phyloP scores from a whole-genome alignment of 92 coral and sea anemone species.

The Porites evermanni region DNA sequence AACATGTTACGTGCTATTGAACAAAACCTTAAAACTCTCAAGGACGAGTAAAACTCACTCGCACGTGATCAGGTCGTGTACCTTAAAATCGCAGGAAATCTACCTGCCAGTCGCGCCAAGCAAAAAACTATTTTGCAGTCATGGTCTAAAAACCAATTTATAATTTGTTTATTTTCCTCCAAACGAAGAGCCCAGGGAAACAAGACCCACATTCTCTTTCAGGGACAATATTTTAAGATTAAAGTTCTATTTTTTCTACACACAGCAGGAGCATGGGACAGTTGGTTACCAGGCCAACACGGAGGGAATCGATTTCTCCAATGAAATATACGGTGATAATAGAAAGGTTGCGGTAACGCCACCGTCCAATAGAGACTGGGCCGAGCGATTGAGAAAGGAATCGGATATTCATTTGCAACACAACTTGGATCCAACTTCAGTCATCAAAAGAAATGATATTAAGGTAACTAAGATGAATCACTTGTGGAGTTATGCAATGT shows the following conservation, averaged over 20 bases:
- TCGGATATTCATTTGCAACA: conserved; percentile 30
- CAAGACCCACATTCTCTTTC: too few relatives aligned
- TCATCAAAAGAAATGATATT: conserved; percentile 76
- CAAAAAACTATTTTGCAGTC: too few relatives aligned
- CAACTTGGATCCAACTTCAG: conserved; percentile 72
- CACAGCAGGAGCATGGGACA: conserved; percentile 18
- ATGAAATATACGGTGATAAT: conserved; percentile 57
- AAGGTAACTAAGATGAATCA: conserved; percentile 58
- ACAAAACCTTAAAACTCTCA: too few relatives aligned
- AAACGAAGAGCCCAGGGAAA: too few relatives aligned
- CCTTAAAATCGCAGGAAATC: too few relatives aligned
- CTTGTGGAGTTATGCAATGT: not conserved
- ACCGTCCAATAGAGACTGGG: conserved; percentile 32
- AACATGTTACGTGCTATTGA: too few relatives aligned
- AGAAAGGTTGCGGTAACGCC: conserved; percentile 4
- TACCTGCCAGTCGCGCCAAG: too few relatives aligned
- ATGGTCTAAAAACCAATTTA: too few relatives aligned
- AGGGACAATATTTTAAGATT: not conserved
- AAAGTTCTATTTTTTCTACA: not conserved
- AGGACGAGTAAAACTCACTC: too few relatives aligned
- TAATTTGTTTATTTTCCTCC: too few relatives aligned
- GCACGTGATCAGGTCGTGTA: too few relatives aligned
- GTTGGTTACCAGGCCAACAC: conserved; percentile 38
- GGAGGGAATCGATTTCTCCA: conserved; percentile 63
- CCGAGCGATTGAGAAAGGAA: conserved; percentile 64